Conservation (phyloP, 2,797 vertebrate genomes). For the Peromyscus eremicus region DNA sequence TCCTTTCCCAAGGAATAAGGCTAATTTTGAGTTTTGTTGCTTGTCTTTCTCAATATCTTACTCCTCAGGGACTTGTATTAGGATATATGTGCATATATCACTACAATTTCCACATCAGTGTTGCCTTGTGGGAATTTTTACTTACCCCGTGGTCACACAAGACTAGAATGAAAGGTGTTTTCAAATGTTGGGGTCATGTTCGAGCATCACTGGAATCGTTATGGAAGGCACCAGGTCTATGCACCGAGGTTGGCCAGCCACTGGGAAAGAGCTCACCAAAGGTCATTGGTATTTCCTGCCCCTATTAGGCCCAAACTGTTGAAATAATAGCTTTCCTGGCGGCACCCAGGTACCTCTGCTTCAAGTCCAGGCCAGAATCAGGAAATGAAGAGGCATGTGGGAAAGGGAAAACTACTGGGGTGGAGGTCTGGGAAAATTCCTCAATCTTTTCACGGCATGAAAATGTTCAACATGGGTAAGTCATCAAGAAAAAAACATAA, state of each 20-base stretch:
- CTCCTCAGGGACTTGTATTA: background rate
- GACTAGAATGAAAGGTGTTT: conserved; percentile 33
- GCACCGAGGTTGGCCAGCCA: background rate
- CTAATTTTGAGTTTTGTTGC: background rate
- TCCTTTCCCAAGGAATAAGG: conserved; percentile 35
- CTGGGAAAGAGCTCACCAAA: conserved; percentile 58
- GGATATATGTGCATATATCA: background rate
- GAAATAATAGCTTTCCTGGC: conserved; percentile 71
- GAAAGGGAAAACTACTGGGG: conserved; percentile 73
- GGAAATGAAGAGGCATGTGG: conserved; percentile 68
- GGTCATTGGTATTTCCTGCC: conserved; percentile 78
- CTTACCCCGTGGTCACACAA: background rate
- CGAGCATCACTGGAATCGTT: conserved; percentile 30
- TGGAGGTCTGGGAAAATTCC: conserved; percentile 56
- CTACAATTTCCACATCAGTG: background rate
- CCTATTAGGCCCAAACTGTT: conserved; percentile 41
- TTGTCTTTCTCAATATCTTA: conserved; percentile 11
- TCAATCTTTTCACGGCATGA: conserved; percentile 68
- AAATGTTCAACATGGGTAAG: conserved; percentile 59
- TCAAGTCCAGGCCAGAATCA: conserved; percentile 73
- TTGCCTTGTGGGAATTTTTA: conserved; percentile 5
- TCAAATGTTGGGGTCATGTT: conserved; percentile 36
- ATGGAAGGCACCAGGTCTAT: background rate
- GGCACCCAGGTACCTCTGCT: conserved; percentile 67
- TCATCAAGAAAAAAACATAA: background rate